Evolutionary conservation across 2,113 vertebrate genomes (phyloP).

Genomic region (Lota lota): DNA sequence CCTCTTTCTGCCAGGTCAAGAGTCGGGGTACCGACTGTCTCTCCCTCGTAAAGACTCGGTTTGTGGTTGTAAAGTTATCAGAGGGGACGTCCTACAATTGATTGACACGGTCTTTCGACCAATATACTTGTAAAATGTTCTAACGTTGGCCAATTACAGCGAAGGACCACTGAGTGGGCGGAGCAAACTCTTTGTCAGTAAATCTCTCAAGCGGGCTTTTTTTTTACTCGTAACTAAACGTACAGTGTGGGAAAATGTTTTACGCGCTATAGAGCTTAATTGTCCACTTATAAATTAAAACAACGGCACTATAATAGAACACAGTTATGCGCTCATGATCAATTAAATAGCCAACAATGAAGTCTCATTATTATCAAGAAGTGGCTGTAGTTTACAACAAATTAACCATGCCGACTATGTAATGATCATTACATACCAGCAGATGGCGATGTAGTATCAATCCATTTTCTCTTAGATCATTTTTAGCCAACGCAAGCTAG

Average conservation of each 20-base stretch:
- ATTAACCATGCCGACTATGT: slow-evolving; percentile 9
- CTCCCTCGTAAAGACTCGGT: slow-evolving; percentile 7
- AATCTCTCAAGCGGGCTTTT: slow-evolving; percentile 28
- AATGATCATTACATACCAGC: slow-evolving; percentile 24
- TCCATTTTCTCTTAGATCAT: slow-evolving; percentile 1
- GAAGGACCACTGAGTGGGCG: neutral
- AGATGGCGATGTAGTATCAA: slow-evolving; percentile 52
- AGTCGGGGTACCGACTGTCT: slow-evolving; percentile 4
- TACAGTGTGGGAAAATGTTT: neutral
- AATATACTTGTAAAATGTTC: slow-evolving; percentile 17
- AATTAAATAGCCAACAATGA: neutral
- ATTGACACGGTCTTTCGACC: slow-evolving; percentile 34
- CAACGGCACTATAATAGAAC: neutral
- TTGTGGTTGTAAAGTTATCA: neutral
- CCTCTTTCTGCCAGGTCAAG: slow-evolving; percentile 12
- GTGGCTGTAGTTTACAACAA: neutral
- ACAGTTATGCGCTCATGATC: too few relatives aligned
- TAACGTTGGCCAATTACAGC: slow-evolving; percentile 34
- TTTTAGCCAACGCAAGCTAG: too few relatives aligned
- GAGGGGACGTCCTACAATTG: slow-evolving; percentile 38
- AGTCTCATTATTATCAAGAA: neutral
- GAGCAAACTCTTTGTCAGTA: neutral
- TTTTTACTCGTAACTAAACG: neutral
- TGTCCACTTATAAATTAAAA: neutral
- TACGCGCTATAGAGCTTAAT: neutral